Conservation (phyloP, 1,140 invertebrate species). For the Hyles vespertilio region DNA sequence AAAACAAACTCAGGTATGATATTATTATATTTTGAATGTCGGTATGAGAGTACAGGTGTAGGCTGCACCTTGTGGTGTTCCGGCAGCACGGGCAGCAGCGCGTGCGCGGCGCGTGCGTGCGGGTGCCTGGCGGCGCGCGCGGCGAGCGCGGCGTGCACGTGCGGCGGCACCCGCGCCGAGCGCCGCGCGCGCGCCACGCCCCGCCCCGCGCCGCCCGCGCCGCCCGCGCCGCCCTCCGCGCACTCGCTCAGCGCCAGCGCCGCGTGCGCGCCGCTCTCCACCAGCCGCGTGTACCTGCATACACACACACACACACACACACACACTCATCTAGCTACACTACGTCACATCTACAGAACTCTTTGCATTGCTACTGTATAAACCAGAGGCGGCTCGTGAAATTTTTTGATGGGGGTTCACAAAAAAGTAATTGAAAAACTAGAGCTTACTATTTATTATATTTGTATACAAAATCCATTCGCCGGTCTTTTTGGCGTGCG, state of each 20-base stretch:
- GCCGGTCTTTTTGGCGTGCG: too few species aligned
- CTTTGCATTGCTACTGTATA: too few species aligned
- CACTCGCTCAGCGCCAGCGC: constrained; percentile 82
- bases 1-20: too few species aligned
- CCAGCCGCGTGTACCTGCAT: constrained; percentile 87
- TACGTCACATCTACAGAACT: too few species aligned
- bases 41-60: too few species aligned
- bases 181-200: constrained; percentile 53
- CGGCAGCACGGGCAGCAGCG: constrained; percentile 35
- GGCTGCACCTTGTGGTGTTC: constrained; percentile 41
- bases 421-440: too few species aligned
- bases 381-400: too few species aligned
- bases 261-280: constrained; percentile 92
- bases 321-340: too few species aligned
- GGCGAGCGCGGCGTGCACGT: constrained; percentile 92
- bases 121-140: constrained; percentile 77
- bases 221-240: constrained; percentile 39
- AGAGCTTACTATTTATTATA: too few species aligned
- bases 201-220: constrained; percentile 43
- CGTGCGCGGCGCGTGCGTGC: constrained; percentile 17
- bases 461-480: too few species aligned
- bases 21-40: too few species aligned
- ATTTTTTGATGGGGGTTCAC: too few species aligned
- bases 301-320: not conserved
- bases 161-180: constrained; percentile 81